These are phyloP conservation scores for Semotilus atromaculatus DNA, from an alignment of 2,797 vertebrate species.

Conservation along the genomic window DNA sequence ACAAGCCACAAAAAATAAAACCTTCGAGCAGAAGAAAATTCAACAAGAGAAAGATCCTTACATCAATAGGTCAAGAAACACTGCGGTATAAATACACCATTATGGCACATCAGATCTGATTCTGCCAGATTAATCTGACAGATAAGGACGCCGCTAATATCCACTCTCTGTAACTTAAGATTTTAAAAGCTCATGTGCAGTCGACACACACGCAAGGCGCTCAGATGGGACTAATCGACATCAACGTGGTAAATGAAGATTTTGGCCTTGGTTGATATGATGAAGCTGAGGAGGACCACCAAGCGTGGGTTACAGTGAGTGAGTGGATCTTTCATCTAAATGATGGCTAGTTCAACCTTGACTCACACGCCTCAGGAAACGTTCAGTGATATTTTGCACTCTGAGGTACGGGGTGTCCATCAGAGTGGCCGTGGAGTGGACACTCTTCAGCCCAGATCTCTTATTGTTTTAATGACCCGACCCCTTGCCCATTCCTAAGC, in stretches of 20 bases:
- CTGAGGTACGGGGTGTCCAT: slow-evolving; percentile 45
- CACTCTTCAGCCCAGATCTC: slow-evolving; percentile 49
- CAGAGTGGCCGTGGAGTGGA: slow-evolving; percentile 37
- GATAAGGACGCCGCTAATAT: slow-evolving; percentile 28
- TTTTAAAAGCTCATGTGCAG: slow-evolving; percentile 30
- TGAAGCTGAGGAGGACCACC: not conserved
- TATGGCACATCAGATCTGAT: slow-evolving; percentile 41
- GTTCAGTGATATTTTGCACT: slow-evolving; percentile 4
- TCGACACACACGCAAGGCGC: not conserved
- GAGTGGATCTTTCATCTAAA: slow-evolving; percentile 48
- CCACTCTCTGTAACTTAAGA: slow-evolving; percentile 34
- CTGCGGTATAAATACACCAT: slow-evolving; percentile 35
- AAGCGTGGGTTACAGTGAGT: slow-evolving; percentile 35
- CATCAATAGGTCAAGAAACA: slow-evolving; percentile 46
- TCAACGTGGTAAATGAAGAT: slow-evolving; percentile 26
- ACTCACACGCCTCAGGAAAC: slow-evolving; percentile 29
- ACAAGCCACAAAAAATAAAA: not conserved
- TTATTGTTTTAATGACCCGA: slow-evolving; percentile 57
- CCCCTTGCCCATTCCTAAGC: slow-evolving; percentile 27
- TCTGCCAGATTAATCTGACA: slow-evolving; percentile 31
- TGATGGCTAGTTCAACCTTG: slow-evolving; percentile 38
- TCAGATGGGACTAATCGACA: slow-evolving; percentile 26
- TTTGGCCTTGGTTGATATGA: slow-evolving; percentile 13
- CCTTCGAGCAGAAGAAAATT: slow-evolving; percentile 31
- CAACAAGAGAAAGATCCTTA: slow-evolving; percentile 13